These are phyloP conservation scores for Tenodera sinensis DNA, from an alignment of 2,888 invertebrate species.

Conservation along the genomic window DNA sequence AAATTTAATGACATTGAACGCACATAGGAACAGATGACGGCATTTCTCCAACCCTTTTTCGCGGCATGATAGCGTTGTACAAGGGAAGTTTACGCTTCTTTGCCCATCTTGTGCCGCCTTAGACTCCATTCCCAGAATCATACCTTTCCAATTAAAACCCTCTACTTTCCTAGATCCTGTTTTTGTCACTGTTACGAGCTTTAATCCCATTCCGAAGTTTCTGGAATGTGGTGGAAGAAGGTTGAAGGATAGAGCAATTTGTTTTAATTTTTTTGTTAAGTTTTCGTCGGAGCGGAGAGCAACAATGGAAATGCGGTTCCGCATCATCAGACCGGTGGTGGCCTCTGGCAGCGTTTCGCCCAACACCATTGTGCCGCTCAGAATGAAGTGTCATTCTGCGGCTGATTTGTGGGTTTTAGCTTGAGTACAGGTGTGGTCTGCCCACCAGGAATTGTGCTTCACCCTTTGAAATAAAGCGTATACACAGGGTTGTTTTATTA, in stretches of 20 bases:
- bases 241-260: neutral
- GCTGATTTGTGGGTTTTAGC: slow-evolving; percentile 20
- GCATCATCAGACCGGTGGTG: slow-evolving; percentile 2
- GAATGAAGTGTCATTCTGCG: slow-evolving; percentile 17
- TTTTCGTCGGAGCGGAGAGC: neutral
- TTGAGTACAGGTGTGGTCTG: slow-evolving; percentile 6
- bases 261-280: neutral
- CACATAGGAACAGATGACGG: neutral
- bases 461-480: neutral
- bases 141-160: neutral
- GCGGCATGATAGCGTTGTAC: neutral
- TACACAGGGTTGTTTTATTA: neutral
- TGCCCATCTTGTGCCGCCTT: neutral
- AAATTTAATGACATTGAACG: too few species aligned
- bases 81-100: neutral
- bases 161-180: neutral
- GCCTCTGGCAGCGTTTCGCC: slow-evolving; percentile 9
- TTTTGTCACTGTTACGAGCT: neutral
- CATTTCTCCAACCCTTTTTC: too few species aligned
- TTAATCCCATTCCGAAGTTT: neutral
- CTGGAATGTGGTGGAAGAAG: neutral
- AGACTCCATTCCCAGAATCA: neutral
- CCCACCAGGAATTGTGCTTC: too few species aligned
- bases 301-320: slow-evolving; percentile 12
- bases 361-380: neutral